Base-by-base conservation (phyloP, 1,140 invertebrate species). In the Potamilus streckersoni region DNA sequence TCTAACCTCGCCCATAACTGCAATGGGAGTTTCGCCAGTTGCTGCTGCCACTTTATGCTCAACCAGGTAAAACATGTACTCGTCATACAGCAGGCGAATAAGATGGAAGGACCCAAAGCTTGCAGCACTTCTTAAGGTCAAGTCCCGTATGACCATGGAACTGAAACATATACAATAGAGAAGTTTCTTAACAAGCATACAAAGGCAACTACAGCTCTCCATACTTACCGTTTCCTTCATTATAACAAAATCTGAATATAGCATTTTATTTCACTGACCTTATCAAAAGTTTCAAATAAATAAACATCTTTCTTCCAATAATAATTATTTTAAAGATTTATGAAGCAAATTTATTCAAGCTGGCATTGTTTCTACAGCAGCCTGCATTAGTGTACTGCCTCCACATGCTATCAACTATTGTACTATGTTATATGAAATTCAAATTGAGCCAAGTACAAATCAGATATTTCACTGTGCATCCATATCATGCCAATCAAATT, bases 81-180 rank as follows among this genome's bases (percentile, higher is more conserved):
- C 98, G 90, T 99, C 98, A 90, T 98, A 99, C 27, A 99, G 92
- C 79, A 99, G 92, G 64, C 98, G 94, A 84, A 99, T 98, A 65
- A 99, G 92, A 92, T 99, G 98, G 91, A 99, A 99, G 73, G 97
- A 98, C 59, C 98, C 98, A 91, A 99, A 99, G 89, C 96, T 98
- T 16, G 97, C 96, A 31, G 98, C 98, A 80, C 96, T 98, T 85
- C 98, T 92, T 68, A 98, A 91, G 60, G 97, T 99, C 71, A 99
- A 92, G 91, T 99, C 97, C 57, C 97, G 91, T 83, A 99, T 98
- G 19, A 99, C 95, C 94, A 98, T 96, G 49, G 97, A 98, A 91
- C 96, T 98, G 86, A 68, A 91, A 91, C 68, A 72, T 23, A 76
- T 63, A 49, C 38, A 49, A 17, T 62, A 70, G 59, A 19, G 20